A percentile compares a stretch with the other conserved stretches of the same genome.
These are phyloP conservation scores for Carcharodon carcharias DNA, from an alignment of 2,797 vertebrate species.

Conservation along the genomic window DNA sequence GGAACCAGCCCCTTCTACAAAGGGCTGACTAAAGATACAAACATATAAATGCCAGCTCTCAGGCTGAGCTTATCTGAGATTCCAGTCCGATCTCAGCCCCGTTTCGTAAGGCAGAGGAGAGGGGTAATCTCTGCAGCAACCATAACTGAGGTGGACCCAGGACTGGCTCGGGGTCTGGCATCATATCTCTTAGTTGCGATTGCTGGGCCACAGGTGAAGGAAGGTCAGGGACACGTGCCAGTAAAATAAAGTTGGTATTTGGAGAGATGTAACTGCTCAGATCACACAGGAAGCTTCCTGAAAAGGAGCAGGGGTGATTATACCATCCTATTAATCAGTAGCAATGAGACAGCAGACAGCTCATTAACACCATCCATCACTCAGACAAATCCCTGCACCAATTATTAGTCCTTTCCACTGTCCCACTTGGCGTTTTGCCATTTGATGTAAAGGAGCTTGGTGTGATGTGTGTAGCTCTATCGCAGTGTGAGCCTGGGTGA, in stretches of 20 bases:
- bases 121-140: background rate
- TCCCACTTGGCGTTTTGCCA: background rate
- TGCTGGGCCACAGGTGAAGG: background rate
- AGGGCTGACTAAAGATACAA: background rate
- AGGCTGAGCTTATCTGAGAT: background rate
- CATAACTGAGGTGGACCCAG: background rate
- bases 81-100: background rate
- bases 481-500: background rate
- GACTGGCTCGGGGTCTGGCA: background rate
- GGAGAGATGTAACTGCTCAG: background rate
- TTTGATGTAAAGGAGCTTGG: background rate
- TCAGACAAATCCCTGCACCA: background rate
- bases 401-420: background rate
- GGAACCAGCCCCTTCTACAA: background rate
- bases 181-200: background rate
- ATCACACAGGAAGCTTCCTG: background rate
- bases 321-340: background rate
- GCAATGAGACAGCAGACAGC: background rate
- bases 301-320: background rate
- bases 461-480: background rate
- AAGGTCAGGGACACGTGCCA: background rate
- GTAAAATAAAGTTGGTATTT: background rate
- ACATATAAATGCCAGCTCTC: background rate
- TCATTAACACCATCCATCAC: slow-evolving; percentile 12
- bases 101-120: background rate